These are phyloP conservation scores for Equus przewalskii DNA, from an alignment of 2,113 vertebrate genomes.

Conservation along the genomic window DNA sequence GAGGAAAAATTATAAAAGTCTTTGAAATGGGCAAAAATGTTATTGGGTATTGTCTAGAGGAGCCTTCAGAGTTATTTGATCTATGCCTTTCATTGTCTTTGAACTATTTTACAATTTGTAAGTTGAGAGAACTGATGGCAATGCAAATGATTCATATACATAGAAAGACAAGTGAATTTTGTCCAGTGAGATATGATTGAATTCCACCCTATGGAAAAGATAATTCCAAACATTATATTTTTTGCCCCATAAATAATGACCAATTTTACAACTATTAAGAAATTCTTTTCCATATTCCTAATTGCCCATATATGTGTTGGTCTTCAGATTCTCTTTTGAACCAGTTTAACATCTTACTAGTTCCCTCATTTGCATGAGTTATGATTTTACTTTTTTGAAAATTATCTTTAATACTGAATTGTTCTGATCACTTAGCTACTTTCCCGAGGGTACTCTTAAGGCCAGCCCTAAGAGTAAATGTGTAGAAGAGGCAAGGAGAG, in stretches of 20 bases:
- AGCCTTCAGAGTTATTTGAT: background rate
- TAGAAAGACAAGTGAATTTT: background rate
- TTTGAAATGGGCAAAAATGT: background rate
- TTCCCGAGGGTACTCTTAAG: background rate
- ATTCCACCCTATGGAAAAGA: background rate
- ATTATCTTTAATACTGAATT: background rate
- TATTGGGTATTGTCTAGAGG: background rate
- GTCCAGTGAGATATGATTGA: background rate
- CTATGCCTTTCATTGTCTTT: background rate
- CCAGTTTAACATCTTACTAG: background rate
- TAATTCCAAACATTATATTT: background rate
- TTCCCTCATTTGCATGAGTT: conserved; percentile 4
- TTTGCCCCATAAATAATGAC: background rate
- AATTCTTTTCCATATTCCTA: background rate
- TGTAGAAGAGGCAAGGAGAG: background rate
- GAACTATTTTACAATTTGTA: background rate
- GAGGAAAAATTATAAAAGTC: background rate
- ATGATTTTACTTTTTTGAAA: background rate
- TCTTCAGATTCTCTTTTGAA: background rate
- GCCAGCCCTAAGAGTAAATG: background rate
- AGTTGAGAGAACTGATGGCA: background rate
- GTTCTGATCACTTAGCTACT: background rate
- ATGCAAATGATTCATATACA: background rate
- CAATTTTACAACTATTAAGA: background rate
- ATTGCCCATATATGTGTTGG: background rate